Percentiles rank a stretch among this genome's conserved stretches.
Conservation (phyloP, 2,113 vertebrate species). For the Scytalopus superciliaris region DNA sequence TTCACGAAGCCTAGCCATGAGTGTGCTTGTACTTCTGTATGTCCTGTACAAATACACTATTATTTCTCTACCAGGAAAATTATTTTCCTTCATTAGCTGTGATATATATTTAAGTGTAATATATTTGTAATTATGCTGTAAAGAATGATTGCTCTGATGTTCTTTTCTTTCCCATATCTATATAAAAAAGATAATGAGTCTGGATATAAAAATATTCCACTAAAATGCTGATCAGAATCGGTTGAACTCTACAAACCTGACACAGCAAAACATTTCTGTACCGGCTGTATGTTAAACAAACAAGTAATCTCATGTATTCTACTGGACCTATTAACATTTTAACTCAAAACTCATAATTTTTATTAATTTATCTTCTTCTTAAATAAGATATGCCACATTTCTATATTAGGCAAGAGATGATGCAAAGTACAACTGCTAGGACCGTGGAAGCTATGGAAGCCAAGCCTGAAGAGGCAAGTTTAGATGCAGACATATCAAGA, state of each 20-base stretch:
- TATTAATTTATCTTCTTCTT: not conserved
- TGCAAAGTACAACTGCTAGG: not conserved
- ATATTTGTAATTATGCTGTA: not conserved
- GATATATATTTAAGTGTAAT: not conserved
- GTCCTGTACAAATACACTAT: not conserved
- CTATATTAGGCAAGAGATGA: not conserved
- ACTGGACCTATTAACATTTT: not conserved
- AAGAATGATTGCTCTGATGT: not conserved
- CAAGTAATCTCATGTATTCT: not conserved
- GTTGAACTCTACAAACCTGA: not conserved
- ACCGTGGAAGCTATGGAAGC: not conserved
- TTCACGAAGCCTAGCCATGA: too few species aligned
- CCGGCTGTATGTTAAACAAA: not conserved
- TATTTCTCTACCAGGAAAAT: not conserved
- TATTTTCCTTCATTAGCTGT: not conserved
- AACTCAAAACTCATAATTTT: not conserved
- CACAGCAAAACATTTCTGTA: not conserved
- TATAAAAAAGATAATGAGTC: not conserved
- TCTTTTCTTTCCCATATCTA: not conserved
- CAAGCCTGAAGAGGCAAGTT: not conserved
- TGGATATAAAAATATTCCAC: not conserved
- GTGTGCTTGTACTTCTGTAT: not conserved
- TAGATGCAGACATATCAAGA: not conserved
- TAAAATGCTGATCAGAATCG: fast-evolving
- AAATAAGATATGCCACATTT: not conserved